Conservation (phyloP, 2,797 vertebrate species). For the Melanogrammus aeglefinus region DNA sequence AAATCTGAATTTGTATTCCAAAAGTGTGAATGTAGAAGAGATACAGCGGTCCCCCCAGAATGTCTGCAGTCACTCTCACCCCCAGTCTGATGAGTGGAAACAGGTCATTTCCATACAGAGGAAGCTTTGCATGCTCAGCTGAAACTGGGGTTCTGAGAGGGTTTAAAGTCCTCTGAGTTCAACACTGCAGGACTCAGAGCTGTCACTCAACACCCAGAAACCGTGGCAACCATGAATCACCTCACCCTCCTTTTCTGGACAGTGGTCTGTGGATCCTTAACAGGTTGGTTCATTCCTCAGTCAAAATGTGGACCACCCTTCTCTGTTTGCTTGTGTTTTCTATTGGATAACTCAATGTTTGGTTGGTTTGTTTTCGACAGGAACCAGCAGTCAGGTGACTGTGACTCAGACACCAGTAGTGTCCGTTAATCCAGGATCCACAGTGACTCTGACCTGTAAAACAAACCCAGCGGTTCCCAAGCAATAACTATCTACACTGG, state of each 20-base stretch:
- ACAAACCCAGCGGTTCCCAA: neutral
- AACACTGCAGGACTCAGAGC: neutral
- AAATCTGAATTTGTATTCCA: too few relatives aligned
- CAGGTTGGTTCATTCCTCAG: neutral
- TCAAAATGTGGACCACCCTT: neutral
- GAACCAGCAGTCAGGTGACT: slow-evolving; percentile 31
- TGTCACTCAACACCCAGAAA: slow-evolving; percentile 1
- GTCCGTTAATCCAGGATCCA: slow-evolving; percentile 32
- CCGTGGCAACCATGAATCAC: neutral
- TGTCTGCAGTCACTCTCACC: slow-evolving; percentile 31
- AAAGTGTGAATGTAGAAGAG: too few relatives aligned
- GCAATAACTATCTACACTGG: slow-evolving; percentile 18
- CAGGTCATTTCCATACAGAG: too few relatives aligned
- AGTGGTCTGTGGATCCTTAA: neutral
- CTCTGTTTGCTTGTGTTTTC: neutral
- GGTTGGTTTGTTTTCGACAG: neutral
- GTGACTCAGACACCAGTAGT: slow-evolving; percentile 46
- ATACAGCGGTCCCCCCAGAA: neutral
- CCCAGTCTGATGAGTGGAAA: too few relatives aligned
- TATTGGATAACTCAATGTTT: neutral
- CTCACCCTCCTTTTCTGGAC: neutral
- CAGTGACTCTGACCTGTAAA: slow-evolving; percentile 37
- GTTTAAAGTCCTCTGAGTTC: too few relatives aligned
- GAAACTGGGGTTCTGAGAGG: too few relatives aligned
- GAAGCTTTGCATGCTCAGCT: too few relatives aligned